A percentile compares a stretch with the other conserved stretches of the same genome.
Conservation (phyloP, 2,113 vertebrate species). For the Anas platyrhynchos region DNA sequence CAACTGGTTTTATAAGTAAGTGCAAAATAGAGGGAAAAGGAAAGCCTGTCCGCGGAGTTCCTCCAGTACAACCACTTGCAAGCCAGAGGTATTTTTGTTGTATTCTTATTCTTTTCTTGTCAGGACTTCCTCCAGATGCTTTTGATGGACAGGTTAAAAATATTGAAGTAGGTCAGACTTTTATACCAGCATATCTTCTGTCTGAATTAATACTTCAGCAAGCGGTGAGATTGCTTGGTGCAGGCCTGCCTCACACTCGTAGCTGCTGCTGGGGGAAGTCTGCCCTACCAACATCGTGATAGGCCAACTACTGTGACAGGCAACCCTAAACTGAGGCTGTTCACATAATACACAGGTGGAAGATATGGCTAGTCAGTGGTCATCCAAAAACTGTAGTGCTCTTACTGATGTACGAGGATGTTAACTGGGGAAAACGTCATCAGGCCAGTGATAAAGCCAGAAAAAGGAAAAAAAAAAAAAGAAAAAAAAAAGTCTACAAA, state of each 20-base stretch:
- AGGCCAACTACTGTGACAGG: not conserved
- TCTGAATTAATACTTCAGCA: not conserved
- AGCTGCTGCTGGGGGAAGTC: not conserved
- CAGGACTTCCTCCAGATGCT: not conserved
- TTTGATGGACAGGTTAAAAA: not conserved
- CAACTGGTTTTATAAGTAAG: not conserved
- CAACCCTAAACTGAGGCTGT: not conserved
- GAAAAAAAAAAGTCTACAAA: not conserved
- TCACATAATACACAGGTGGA: not conserved
- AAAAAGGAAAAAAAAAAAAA: not conserved
- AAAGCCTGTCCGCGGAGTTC: not conserved
- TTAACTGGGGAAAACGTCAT: not conserved
- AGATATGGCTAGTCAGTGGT: rapidly evolving
- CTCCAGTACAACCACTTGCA: not conserved
- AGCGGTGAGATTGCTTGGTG: not conserved
- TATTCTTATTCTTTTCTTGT: not conserved
- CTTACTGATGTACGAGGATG: not conserved
- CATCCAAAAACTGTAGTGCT: not conserved
- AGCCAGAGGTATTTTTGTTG: not conserved
- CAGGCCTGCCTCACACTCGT: rapidly evolving
- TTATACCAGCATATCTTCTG: not conserved
- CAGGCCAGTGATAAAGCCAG: not conserved
- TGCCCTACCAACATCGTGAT: not conserved
- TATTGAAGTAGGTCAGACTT: not conserved
- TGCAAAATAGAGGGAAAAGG: not conserved